Evolutionary conservation across 2,888 invertebrate genomes (phyloP).

Genomic region (Dendrolimus pini): DNA sequence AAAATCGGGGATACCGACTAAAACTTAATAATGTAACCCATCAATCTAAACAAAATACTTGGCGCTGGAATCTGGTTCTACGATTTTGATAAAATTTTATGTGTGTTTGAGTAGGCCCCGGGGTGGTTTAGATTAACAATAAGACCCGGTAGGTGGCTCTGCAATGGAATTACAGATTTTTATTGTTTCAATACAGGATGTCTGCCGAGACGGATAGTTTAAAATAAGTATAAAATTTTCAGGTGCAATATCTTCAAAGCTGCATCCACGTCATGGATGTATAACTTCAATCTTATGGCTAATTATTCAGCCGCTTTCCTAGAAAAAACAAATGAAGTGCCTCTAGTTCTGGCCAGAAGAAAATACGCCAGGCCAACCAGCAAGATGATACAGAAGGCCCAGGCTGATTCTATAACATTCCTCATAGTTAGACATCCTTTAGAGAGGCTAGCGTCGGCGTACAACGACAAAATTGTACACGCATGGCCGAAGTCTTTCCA

Average conservation of each 20-base stretch:
- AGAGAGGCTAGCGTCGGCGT: constrained; percentile 86
- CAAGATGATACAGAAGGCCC: constrained; percentile 83
- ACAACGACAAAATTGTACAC: constrained; percentile 89
- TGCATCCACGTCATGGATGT: constrained; percentile 95
- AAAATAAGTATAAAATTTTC: constrained; percentile 7
- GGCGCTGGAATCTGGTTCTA: no score
- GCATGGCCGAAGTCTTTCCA: constrained; percentile 89
- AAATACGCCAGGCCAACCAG: constrained; percentile 86
- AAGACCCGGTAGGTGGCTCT: no score
- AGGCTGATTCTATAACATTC: constrained; percentile 87
- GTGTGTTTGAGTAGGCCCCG: no score
- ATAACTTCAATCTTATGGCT: constrained; percentile 91
- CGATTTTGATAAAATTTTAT: no score
- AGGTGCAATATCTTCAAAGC: constrained; percentile 90
- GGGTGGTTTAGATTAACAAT: no score
- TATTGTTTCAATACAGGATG: no score
- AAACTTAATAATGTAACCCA: no score
- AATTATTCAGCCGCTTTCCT: constrained; percentile 87
- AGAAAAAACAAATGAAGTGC: constrained; percentile 86
- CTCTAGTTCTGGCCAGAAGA: constrained; percentile 85
- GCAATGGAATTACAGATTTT: no score
- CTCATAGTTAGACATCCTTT: constrained; percentile 89
- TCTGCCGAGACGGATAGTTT: no score
- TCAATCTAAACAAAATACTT: no score
- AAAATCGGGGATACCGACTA: no score